Percentiles rank a stretch among this genome's conserved stretches.
phyloP scores from a whole-genome alignment of 2,888 invertebrate genomes.

The Amphiduros pacificus region DNA sequence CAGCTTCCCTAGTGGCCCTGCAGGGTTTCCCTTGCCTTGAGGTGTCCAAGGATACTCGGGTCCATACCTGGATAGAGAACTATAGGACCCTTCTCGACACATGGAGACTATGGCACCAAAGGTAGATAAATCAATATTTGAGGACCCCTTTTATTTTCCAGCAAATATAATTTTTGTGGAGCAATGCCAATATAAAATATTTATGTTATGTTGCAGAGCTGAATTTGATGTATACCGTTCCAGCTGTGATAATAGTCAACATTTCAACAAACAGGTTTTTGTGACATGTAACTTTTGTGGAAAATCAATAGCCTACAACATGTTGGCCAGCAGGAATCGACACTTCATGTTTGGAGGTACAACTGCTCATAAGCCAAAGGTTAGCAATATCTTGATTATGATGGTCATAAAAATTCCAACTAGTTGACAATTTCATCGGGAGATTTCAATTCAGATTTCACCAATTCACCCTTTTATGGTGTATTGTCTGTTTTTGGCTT shows the following conservation, averaged over 20 bases:
- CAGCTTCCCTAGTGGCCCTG: slow-evolving; percentile 70
- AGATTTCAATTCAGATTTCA: no score
- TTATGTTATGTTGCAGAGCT: slow-evolving; percentile 73
- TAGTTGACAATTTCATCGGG: no score
- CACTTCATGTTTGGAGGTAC: slow-evolving; percentile 61
- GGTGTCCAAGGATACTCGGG: slow-evolving; percentile 65
- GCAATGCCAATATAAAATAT: no score
- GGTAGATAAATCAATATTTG: slow-evolving; percentile 36
- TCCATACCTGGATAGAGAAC: slow-evolving; percentile 66
- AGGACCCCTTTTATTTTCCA: background rate
- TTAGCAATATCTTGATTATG: no score
- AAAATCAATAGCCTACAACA: slow-evolving; percentile 71
- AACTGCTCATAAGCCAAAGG: slow-evolving; percentile 75
- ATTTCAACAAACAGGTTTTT: slow-evolving; percentile 66
- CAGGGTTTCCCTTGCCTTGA: slow-evolving; percentile 73
- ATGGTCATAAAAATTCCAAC: no score
- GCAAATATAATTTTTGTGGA: background rate
- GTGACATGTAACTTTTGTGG: slow-evolving; percentile 94
- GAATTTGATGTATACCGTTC: slow-evolving; percentile 83
- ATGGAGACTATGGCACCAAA: slow-evolving; percentile 80
- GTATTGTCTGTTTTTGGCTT: no score
- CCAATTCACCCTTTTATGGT: no score
- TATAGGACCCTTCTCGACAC: slow-evolving; percentile 83
- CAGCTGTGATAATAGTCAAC: slow-evolving; percentile 62
- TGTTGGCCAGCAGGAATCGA: slow-evolving; percentile 35